Evolutionary conservation across 2,113 vertebrate genomes (phyloP), one percentile per base, ranked within the genome.

Genomic region (Ailuropoda melanoleuca): DNA sequence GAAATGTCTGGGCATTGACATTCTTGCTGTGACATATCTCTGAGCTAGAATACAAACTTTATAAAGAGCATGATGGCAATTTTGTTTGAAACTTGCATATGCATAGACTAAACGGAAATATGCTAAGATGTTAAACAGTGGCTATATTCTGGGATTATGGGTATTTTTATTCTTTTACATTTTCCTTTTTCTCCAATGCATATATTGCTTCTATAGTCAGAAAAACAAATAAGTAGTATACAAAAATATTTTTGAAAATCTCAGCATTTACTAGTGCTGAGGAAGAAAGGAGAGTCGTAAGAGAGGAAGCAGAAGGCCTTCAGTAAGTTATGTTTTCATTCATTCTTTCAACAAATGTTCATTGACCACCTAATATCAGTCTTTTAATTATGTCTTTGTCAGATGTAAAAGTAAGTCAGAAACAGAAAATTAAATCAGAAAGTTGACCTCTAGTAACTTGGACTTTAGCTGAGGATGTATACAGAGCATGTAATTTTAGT

Each of bases 11-110:
- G 74, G 26, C 58, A 39, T 77, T 81, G 43, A 53, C 17, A 14
- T 80, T 93, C 48, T 75, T 81, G 17, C 4, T 56, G 34, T 83
- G 70, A 83, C 60, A 80, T 88, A 37, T 87, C 64, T 90, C 70
- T 80, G 78, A 92, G n/a, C 46, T 60, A 72, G 18, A 88, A 87
- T 50, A 85, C 1, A 77, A 91, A 60, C 2, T 91, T 95, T 56
- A 56, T 64, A 14, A 70, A 85, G 39, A 97, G 9, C 18, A 48
- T 58, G 48, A 58, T 50, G 56, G n/a, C 50, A 90, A 55, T 92
- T 89, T 86, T 95, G 34, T 83, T 93, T 62, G 46, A 90, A 78
- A 80, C 62, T 31, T 96, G 55, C 53, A 48, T 84, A 74, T 80
- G 14, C 3, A 21, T 34, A 48, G 12, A 74, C 37, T 37, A 43